Percentiles rank a stretch among this genome's conserved stretches.
phyloP scores from a whole-genome alignment of 1,140 invertebrate species.

The Diachasmimorpha longicaudata region DNA sequence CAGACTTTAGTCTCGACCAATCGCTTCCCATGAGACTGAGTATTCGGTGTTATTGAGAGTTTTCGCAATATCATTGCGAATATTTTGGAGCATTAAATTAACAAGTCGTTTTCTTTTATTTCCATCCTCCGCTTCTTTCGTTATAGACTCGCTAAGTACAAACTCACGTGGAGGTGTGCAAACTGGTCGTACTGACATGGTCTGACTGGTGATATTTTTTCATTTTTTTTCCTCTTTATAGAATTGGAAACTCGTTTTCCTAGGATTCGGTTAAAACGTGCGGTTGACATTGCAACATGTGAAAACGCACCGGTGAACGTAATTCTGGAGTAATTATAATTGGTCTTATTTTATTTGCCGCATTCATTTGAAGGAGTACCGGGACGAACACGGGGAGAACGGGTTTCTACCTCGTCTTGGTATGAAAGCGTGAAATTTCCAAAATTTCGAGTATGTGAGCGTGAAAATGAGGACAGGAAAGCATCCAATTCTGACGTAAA shows the following conservation, averaged over 20 bases:
- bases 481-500: neutral
- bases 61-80: neutral
- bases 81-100: neutral
- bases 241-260: slow-evolving; percentile 3
- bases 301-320: neutral
- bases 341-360: neutral
- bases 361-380: too few species aligned
- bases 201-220: neutral
- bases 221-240: neutral
- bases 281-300: slow-evolving; percentile 21
- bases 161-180: neutral
- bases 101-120: neutral
- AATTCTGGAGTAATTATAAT: neutral
- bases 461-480: neutral
- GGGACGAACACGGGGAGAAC: too few species aligned
- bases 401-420: too few species aligned
- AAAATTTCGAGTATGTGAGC: neutral
- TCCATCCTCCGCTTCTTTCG: neutral
- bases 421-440: neutral
- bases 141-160: neutral
- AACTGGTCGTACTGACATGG: neutral
- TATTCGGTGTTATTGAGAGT: too few species aligned
- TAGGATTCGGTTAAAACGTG: neutral
- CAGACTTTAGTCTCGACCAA: neutral
- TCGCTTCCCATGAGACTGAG: neutral